Evolutionary conservation across 2,797 vertebrate species (phyloP).

Genomic region (Rhynchonycteris naso): DNA sequence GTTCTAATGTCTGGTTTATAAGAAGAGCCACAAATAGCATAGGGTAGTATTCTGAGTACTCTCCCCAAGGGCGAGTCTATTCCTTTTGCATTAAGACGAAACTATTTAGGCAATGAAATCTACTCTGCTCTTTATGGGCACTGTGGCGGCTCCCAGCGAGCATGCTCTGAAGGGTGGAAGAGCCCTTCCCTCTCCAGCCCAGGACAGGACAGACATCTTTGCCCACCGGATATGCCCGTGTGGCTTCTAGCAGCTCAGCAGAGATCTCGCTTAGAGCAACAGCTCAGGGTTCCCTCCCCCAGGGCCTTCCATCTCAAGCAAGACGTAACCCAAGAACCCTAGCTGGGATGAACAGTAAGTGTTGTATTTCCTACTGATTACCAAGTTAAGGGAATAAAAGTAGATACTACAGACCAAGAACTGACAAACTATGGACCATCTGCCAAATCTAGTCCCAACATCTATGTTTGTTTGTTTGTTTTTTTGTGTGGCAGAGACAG

Average conservation of each 20-base stretch:
- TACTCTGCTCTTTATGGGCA: neutral
- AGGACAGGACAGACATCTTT: neutral
- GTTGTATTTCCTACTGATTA: neutral
- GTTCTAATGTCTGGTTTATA: neutral
- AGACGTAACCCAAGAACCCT: neutral
- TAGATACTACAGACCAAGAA: neutral
- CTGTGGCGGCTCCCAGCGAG: neutral
- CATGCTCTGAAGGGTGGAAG: neutral
- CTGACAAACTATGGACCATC: neutral
- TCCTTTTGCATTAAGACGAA: slow-evolving; percentile 19
- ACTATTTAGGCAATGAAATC: neutral
- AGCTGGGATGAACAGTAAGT: neutral
- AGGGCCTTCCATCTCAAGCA: neutral
- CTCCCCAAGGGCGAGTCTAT: neutral
- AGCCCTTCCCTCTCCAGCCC: neutral
- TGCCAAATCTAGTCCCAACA: neutral
- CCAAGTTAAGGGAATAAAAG: neutral
- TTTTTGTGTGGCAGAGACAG: no score
- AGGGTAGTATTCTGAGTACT: neutral
- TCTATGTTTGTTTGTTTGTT: no score
- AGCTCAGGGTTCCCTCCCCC: neutral
- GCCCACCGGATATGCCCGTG: neutral
- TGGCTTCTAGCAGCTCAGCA: neutral
- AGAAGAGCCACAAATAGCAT: neutral
- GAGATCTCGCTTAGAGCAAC: neutral